Conservation (phyloP, 2,113 vertebrate species). For the Mus spicilegus region DNA sequence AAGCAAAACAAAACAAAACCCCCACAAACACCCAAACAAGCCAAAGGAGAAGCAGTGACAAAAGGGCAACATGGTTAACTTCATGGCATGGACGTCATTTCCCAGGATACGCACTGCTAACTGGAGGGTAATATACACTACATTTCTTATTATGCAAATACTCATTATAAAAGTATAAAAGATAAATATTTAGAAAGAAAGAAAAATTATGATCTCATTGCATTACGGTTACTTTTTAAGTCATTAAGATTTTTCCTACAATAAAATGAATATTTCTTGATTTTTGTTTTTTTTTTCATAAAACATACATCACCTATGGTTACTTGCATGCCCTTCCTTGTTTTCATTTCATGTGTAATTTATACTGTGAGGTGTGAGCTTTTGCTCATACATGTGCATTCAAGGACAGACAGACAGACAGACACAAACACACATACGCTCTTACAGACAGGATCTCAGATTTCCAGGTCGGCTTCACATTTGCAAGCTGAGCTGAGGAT, state of each 20-base stretch:
- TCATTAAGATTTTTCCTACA: constrained; percentile 19
- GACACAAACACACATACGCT: too few relatives aligned
- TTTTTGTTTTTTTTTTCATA: constrained; percentile 4
- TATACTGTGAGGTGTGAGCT: not conserved
- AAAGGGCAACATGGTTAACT: not conserved
- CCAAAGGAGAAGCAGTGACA: not conserved
- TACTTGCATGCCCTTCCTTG: constrained; percentile 45
- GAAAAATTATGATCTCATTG: constrained; percentile 44
- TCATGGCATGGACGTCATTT: not conserved
- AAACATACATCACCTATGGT: constrained; percentile 21
- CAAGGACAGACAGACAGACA: not conserved
- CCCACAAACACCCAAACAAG: not conserved
- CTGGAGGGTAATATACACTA: not conserved
- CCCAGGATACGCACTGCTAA: not conserved
- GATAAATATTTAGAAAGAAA: constrained; percentile 57
- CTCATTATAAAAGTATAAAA: constrained; percentile 41
- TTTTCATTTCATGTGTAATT: constrained; percentile 55
- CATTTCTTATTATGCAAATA: constrained; percentile 48
- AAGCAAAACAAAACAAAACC: not conserved
- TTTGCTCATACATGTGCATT: not conserved
- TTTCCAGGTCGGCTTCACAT: not conserved
- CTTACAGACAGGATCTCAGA: not conserved
- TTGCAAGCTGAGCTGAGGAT: not conserved
- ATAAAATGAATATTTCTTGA: constrained; percentile 27
- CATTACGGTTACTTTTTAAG: constrained; percentile 31